Base-by-base conservation (phyloP, 2,113 vertebrate genomes). In the Ptilonorhynchus violaceus region DNA sequence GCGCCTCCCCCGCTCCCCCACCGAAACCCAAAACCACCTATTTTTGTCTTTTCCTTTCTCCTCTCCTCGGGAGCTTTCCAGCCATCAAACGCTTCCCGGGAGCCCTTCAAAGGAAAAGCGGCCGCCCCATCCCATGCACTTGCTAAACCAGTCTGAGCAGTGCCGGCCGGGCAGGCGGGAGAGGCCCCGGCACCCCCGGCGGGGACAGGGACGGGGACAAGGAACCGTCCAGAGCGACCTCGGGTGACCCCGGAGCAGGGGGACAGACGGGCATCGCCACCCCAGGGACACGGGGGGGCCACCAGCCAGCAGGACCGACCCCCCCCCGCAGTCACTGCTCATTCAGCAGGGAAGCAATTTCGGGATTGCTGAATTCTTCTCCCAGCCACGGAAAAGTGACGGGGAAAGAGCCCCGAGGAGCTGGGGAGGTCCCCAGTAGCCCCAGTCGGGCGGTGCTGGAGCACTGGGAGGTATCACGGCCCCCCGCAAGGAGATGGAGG, bases 131-230 rank as follows among this genome's bases (percentile, higher is more conserved):
- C 84, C 33, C 89, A 52, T 91, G 22, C 93, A 92, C 86, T 93
- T 73, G 91, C 93, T 77, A 91, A 97, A 94, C 97, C 96, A 94
- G 96, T 96, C 85, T 53, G 94, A 92, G 92, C 94, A 46, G 93
- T 87, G 69, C 13, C 0, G 81, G 76, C 53, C 55, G 75, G 73
- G 70, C 41, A 18, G 89, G 63, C 6, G 5, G n/a, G 82, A 84
- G 96, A 91, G 91, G 81, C 77, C 84, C 84, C 72, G 0, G 63
- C 60, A 59, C 10, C 56, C 90, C 64, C 58, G 31, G 42, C 42
- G 42, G 42, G 42, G 42, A 46, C 58, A 1, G 3, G 69, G 64
- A 81, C 60, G 24, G 24, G 28, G 66, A 27, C 18, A 6, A 47
- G 49, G 46, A 68, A 52, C 7, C 1, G 0, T 25, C 42, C 1